Evolutionary conservation across 2,888 invertebrate species (phyloP).

Genomic region (Tricholauxania praeusta): DNA sequence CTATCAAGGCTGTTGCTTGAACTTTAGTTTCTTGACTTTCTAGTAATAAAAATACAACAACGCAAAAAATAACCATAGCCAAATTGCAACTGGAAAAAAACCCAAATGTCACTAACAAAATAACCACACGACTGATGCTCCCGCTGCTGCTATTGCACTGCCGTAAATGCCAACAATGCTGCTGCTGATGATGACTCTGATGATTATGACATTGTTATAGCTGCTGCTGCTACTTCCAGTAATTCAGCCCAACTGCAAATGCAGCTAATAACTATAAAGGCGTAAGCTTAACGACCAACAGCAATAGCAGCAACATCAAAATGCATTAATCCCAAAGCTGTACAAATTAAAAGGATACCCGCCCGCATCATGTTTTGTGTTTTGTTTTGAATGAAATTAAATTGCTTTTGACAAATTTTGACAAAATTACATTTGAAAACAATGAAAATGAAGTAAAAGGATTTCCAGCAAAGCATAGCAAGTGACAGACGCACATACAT

Average conservation of each 20-base stretch:
- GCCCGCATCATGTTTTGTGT: slow-evolving; percentile 10
- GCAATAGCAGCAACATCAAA: background rate
- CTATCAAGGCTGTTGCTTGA: too few relatives aligned
- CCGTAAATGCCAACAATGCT: background rate
- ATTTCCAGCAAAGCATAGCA: background rate
- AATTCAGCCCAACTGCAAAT: background rate
- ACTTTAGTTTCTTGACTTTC: too few relatives aligned
- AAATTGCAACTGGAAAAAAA: too few relatives aligned
- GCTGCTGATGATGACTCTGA: too few relatives aligned
- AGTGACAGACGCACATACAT: background rate
- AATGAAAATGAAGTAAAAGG: background rate
- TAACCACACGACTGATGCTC: background rate
- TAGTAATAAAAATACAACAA: too few relatives aligned
- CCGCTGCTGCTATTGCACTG: background rate
- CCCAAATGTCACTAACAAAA: background rate
- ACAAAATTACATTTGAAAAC: slow-evolving; percentile 11
- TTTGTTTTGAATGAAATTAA: background rate
- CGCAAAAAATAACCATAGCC: too few relatives aligned
- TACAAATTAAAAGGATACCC: background rate
- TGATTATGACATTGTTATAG: background rate
- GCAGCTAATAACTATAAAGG: slow-evolving; percentile 9
- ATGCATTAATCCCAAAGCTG: slow-evolving; percentile 5
- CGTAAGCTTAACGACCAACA: background rate
- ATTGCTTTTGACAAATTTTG: slow-evolving; percentile 25
- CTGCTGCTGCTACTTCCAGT: background rate